Evolutionary conservation across 23 tunicate species (phyloP), one percentile per base, ranked within the genome.

Genomic region (Styela plicata): DNA sequence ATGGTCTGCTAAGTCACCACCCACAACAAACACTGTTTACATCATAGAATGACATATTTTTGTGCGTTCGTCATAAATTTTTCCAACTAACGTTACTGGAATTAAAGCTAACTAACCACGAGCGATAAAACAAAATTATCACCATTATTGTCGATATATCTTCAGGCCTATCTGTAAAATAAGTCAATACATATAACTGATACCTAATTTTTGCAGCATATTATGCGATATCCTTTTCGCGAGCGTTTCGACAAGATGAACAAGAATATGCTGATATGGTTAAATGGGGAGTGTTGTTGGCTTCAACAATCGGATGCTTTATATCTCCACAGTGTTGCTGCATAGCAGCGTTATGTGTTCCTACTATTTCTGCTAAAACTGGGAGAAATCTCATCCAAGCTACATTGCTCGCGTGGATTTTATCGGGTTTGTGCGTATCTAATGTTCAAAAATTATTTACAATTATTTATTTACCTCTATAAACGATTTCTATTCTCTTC

Each of bases 361-460:
- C 97, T 36, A 74, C 91, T 10, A 83, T 91, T 85, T 73, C 82
- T 35, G 91, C 91, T 35, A 91, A 83, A 84, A 78, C 91, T 68
- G 97, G 97, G 33, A 83, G 86, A 52, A 66, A 83, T 20, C 67
- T 87, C 20, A 37, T 91, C 16, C 86, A 86, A 32, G 91, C 89
- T 7, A 22, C 83, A 63, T 71, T 91, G 0, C 70, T 85, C 2
- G 75, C 97, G 22, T 87, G 88, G 97, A 84, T 91, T 2, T 65
- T 91, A n/a, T 83, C 97, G 36, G 97, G 97, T 91, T 3, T 2
- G 80, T n/a, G n/a, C n/a, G n/a, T n/a, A n/a, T n/a, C n/a, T n/a
- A n/a, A n/a, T n/a, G n/a, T n/a, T n/a, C n/a, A n/a, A n/a, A n/a
- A n/a, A n/a, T n/a, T n/a, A n/a, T n/a, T n/a, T n/a, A n/a, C n/a